Base-by-base conservation (phyloP, 2,888 invertebrate species). In the Dinocampus coccinellae region DNA sequence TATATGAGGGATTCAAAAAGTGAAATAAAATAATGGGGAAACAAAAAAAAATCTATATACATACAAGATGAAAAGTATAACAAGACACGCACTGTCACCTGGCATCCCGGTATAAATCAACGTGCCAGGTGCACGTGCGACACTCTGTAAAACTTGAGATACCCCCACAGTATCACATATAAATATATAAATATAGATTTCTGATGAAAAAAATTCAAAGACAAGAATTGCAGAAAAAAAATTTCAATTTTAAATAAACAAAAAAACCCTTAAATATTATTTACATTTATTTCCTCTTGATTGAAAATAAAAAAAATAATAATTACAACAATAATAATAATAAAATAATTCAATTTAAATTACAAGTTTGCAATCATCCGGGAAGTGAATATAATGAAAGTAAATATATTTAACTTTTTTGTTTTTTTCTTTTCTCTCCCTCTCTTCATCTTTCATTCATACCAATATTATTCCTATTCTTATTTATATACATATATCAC, bases 41-140 rank as follows among this genome's bases (percentile, higher is more conserved):
- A n/a, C 29, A 10, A 24, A 13, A 20, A 16, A 24, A 36, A 22
- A 13, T 24, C n/a, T 0, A 22, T 39, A 22, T 39, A 34, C 9
- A 34, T 20, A 22, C 9, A 13, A 52, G 39, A 42, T 29, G 39
- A 9, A 33, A 63, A 57, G 63, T 53, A 53, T 69, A 70, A 70
- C 47, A 34, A 64, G 70, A 58, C 70, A 70, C 64, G 62, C 57
- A 64, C 69, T 66, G 64, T 76, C 77, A 77, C 77, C 77, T 77
- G 77, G 77, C 72, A 75, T 70, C 63, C 65, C 55, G 57, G 71
- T 73, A 77, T 77, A 71, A 76, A 76, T 77, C 76, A 77, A 77
- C 69, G 70, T 77, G 73, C 73, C 77, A 75, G 77, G 76, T 76
- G 77, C 77, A 72, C 70, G 72, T 55, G 74, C 70, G 60, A 42